phyloP scores from a whole-genome alignment of 2,113 vertebrate species.

The Vombatus ursinus region DNA sequence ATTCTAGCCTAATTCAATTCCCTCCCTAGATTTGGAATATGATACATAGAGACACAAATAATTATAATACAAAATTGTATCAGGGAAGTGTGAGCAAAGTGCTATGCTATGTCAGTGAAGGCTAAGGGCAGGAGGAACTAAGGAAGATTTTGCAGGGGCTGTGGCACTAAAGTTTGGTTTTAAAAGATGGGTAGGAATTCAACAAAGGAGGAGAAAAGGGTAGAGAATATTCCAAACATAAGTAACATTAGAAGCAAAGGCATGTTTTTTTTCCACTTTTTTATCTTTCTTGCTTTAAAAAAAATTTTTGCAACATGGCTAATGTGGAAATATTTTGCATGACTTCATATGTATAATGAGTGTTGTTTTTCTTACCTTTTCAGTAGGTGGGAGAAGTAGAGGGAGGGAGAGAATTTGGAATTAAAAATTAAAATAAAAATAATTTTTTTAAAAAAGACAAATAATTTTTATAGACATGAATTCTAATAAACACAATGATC shows the following conservation, averaged over 20 bases:
- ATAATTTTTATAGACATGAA: background rate
- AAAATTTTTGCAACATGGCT: background rate
- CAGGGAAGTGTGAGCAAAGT: background rate
- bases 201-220: background rate
- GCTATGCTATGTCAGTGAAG: background rate
- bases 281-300: background rate
- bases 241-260: background rate
- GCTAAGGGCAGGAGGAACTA: background rate
- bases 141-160: background rate
- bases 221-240: background rate
- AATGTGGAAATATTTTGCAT: background rate
- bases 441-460: background rate
- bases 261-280: background rate
- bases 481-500: background rate
- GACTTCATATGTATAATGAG: background rate
- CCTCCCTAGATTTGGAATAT: background rate
- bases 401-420: background rate
- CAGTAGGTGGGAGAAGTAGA: background rate
- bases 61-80: background rate
- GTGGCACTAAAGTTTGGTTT: background rate
- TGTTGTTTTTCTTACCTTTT: background rate
- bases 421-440: background rate
- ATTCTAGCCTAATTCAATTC: background rate
- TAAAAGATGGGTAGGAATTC: background rate
- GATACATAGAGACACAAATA: background rate